Evolutionary conservation across 2,113 vertebrate genomes (phyloP).

Genomic region (Silurus asotus): DNA sequence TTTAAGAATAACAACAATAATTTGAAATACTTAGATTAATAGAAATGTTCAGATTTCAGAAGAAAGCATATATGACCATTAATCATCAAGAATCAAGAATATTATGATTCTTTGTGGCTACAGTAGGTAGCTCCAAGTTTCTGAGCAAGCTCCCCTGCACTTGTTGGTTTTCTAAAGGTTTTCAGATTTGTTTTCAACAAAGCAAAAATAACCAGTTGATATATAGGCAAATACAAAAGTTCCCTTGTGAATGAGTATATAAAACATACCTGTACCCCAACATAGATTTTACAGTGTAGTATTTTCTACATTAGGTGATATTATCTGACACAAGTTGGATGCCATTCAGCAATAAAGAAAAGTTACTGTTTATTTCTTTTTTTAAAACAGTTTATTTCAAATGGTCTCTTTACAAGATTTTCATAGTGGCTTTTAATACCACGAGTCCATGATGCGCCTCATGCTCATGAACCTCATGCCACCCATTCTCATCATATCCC

Average conservation of each 20-base stretch:
- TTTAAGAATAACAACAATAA: background rate
- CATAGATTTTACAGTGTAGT: background rate
- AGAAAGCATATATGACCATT: background rate
- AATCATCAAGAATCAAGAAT: background rate
- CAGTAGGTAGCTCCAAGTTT: background rate
- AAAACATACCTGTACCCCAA: background rate
- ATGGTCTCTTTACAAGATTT: background rate
- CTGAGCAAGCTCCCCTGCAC: background rate
- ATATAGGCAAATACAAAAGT: background rate
- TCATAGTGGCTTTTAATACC: background rate
- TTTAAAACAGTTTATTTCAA: slow-evolving; percentile 4
- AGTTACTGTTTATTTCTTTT: background rate
- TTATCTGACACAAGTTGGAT: background rate
- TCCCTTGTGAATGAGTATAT: background rate
- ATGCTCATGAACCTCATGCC: slow-evolving; percentile 36
- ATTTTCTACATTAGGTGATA: background rate
- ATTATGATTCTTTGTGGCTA: background rate
- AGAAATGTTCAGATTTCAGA: background rate
- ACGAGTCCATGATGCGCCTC: slow-evolving; percentile 26
- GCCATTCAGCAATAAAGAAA: background rate
- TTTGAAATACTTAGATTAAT: background rate
- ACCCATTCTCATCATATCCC: slow-evolving; percentile 24
- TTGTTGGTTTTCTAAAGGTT: background rate
- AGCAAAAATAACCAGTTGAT: background rate
- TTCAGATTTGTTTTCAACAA: background rate